Evolutionary conservation across 1,140 invertebrate genomes (phyloP).

Genomic region (Meloidogyne hapla): DNA sequence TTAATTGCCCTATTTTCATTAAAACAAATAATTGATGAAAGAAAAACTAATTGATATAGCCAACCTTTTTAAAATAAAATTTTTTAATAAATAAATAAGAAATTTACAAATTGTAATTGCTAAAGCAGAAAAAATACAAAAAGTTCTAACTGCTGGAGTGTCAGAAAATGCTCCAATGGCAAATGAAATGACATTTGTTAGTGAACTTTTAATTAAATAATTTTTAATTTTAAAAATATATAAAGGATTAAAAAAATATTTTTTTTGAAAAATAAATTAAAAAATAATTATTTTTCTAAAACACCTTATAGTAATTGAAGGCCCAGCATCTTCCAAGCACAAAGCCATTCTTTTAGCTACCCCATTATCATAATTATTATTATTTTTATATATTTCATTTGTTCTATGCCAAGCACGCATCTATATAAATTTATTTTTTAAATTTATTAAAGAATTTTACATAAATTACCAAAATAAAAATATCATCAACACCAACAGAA

Average conservation of each 20-base stretch:
- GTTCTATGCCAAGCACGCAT: constrained; percentile 76
- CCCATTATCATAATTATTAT: constrained; percentile 69
- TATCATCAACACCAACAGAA: constrained; percentile 61
- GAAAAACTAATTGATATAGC: constrained; percentile 86
- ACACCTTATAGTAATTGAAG: constrained; percentile 93
- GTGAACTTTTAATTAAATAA: constrained; percentile 64
- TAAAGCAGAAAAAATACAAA: constrained; percentile 79
- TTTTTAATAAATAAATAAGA: constrained; percentile 67
- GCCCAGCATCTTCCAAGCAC: constrained; percentile 86
- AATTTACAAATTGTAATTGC: constrained; percentile 79
- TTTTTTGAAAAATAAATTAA: not conserved
- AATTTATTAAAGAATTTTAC: not conserved
- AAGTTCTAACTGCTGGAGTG: constrained; percentile 85
- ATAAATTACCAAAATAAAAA: constrained; percentile 69
- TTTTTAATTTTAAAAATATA: not conserved
- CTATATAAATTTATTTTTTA: not conserved
- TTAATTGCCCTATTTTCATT: constrained; percentile 69
- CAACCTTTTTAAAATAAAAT: constrained; percentile 6
- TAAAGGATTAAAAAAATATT: not conserved
- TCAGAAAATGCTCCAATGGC: constrained; percentile 87
- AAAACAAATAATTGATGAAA: constrained; percentile 78
- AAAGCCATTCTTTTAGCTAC: constrained; percentile 81
- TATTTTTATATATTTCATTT: constrained; percentile 74
- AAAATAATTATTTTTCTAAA: not conserved
- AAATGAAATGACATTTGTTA: constrained; percentile 94